Evolutionary conservation across 2,797 vertebrate genomes (phyloP).

Genomic region (Mionectes olivaceus): DNA sequence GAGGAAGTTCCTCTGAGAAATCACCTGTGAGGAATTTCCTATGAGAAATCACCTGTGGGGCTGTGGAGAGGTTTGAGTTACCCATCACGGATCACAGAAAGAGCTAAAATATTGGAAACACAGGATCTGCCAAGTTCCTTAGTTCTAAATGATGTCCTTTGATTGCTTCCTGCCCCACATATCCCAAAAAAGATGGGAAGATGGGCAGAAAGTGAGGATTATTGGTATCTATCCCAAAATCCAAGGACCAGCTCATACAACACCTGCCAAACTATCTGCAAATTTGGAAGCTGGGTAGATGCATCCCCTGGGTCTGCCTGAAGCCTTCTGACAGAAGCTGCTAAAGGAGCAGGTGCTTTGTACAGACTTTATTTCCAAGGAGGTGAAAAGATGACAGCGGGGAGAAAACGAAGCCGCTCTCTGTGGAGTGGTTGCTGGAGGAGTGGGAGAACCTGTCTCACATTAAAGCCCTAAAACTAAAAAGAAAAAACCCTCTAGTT

Average conservation of each 20-base stretch:
- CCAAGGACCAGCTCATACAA: neutral
- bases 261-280: neutral
- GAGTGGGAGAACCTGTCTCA: neutral
- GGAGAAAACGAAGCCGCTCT: conserved; percentile 7
- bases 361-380: neutral
- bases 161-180: neutral
- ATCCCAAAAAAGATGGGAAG: neutral
- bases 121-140: neutral
- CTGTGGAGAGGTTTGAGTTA: neutral
- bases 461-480: neutral
- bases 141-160: rapidly evolving
- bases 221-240: neutral
- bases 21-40: neutral
- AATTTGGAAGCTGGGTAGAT: neutral
- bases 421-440: neutral
- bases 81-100: neutral
- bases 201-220: neutral
- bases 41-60: neutral
- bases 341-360: conserved; percentile 16
- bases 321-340: neutral
- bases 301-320: neutral
- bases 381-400: conserved; percentile 24
- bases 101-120: neutral
- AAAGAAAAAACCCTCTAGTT: neutral
- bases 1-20: neutral